These are phyloP conservation scores for Neodon shergylaensis DNA, from an alignment of 2,113 vertebrate genomes.

Conservation along the genomic window DNA sequence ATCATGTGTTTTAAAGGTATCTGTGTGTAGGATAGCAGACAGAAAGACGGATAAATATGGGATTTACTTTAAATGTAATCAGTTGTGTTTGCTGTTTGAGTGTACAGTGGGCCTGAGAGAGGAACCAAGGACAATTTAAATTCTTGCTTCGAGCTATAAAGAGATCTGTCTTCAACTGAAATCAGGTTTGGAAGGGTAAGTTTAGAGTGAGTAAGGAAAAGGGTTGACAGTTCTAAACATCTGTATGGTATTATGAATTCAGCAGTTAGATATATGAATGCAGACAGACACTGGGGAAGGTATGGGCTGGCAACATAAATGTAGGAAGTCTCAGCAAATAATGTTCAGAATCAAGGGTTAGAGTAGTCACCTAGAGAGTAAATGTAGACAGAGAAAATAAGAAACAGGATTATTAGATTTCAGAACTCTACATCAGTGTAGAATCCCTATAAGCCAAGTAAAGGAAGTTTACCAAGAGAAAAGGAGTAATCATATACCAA, in stretches of 20 bases:
- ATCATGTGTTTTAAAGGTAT: not conserved
- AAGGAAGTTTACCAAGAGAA: constrained; percentile 26
- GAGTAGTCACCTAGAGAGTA: not conserved
- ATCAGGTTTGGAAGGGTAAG: not conserved
- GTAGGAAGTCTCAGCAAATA: not conserved
- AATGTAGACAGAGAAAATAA: not conserved
- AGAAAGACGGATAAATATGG: not conserved
- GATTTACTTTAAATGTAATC: not conserved
- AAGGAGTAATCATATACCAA: not conserved
- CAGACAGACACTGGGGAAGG: not conserved
- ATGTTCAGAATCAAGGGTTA: not conserved
- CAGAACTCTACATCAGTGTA: not conserved
- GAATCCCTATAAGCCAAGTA: constrained; percentile 29
- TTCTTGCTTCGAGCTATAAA: not conserved
- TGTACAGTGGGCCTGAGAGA: not conserved
- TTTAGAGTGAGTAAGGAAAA: not conserved
- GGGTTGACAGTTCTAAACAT: not conserved
- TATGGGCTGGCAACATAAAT: not conserved
- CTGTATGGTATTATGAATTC: not conserved
- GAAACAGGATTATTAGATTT: not conserved
- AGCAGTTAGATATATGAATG: not conserved
- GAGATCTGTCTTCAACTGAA: not conserved
- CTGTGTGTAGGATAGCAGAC: not conserved
- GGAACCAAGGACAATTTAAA: not conserved
- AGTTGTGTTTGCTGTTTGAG: not conserved